Percentiles rank a stretch among this genome's conserved stretches.
These are phyloP conservation scores for Protaetia brevitarsis DNA, from an alignment of 1,140 invertebrate species.

Conservation along the genomic window DNA sequence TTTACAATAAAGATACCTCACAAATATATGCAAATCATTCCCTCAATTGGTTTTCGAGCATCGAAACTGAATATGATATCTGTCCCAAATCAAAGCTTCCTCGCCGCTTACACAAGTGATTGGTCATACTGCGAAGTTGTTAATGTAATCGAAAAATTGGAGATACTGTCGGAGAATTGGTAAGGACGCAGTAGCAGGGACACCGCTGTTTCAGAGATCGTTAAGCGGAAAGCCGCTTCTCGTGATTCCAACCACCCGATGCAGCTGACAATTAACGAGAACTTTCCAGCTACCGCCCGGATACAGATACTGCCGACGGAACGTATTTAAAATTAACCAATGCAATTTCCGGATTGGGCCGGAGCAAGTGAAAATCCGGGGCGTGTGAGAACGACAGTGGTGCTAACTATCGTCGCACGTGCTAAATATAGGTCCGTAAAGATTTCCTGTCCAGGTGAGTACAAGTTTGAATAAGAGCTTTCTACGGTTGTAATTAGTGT, in stretches of 20 bases:
- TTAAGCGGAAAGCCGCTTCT: not conserved
- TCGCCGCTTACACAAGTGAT: not conserved
- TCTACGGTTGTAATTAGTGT: no score
- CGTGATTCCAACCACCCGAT: not conserved
- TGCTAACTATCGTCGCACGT: not conserved
- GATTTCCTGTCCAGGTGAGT: no score
- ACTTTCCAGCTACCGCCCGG: not conserved
- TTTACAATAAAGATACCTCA: no score
- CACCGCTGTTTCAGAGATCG: not conserved
- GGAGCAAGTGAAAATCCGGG: not conserved
- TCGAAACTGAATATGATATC: no score
- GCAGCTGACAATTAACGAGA: slow-evolving; percentile 10
- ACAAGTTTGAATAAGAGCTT: no score
- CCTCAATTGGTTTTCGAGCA: no score
- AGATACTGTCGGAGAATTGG: not conserved
- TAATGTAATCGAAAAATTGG: not conserved
- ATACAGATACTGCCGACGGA: not conserved
- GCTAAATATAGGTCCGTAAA: not conserved
- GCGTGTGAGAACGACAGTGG: not conserved
- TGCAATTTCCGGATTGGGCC: not conserved
- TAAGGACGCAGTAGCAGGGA: not conserved
- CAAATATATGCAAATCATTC: no score
- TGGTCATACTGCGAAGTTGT: not conserved
- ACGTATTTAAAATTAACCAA: slow-evolving; percentile 6
- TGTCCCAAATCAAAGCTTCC: no score